Evolutionary conservation across 2,113 vertebrate genomes (phyloP).

Genomic region (Percopsis transmontana): DNA sequence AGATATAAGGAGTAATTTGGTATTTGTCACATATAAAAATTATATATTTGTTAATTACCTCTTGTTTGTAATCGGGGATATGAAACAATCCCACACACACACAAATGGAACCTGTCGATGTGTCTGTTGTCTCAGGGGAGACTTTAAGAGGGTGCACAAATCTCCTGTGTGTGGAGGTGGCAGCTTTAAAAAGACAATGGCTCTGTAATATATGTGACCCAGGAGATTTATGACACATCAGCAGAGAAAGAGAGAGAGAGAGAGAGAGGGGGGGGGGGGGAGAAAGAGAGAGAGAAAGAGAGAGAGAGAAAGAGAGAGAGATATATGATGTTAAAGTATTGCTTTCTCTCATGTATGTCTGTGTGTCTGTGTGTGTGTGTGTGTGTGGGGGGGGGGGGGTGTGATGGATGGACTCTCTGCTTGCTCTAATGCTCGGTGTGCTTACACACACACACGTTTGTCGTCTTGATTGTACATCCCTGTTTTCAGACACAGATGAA

Average conservation of each 20-base stretch:
- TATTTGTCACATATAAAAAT: no score
- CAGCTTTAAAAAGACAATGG: not conserved
- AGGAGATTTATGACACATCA: not conserved
- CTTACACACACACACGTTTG: no score
- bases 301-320: conserved; percentile 1
- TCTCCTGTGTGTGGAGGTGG: not conserved
- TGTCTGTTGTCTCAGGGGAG: not conserved
- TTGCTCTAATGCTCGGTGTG: no score
- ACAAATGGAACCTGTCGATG: not conserved
- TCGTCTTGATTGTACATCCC: no score
- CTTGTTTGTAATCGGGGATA: no score
- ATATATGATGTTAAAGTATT: not conserved
- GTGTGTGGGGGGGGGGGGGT: not conserved
- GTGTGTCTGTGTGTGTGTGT: conserved; percentile 6
- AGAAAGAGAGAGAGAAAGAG: not conserved
- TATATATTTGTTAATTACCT: no score
- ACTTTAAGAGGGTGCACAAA: not conserved
- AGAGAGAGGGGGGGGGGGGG: not conserved
- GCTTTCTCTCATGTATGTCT: not conserved
- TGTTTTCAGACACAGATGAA: no score
- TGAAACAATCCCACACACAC: not conserved
- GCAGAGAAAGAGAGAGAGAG: not conserved
- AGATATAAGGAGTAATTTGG: no score
- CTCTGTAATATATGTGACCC: not conserved
- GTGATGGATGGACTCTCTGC: not conserved